phyloP scores from a whole-genome alignment of 2,888 invertebrate genomes.

The Andrena haemorrhoa region DNA sequence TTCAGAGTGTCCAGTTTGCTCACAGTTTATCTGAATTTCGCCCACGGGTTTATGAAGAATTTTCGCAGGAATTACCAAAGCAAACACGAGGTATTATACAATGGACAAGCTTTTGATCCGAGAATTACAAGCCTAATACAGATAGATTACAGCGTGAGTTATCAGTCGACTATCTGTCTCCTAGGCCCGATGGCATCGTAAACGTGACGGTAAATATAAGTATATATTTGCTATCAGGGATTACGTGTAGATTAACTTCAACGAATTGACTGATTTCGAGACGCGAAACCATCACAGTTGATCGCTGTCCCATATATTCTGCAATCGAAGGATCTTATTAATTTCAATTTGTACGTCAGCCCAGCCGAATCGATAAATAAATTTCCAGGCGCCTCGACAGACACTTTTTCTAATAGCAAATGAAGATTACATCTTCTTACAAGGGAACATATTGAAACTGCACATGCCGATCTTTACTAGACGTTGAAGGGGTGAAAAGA shows the following conservation, averaged over 20 bases:
- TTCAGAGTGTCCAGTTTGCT: neutral
- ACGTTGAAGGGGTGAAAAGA: too few relatives aligned
- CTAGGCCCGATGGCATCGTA: slow-evolving; percentile 10
- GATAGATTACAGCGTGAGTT: neutral
- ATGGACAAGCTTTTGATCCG: neutral
- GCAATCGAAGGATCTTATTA: neutral
- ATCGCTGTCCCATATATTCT: neutral
- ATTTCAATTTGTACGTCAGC: neutral
- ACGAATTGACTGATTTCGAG: neutral
- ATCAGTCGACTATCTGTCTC: neutral
- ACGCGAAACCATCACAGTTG: neutral
- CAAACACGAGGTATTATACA: neutral
- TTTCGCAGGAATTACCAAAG: neutral
- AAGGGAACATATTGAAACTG: too few relatives aligned
- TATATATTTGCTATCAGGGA: slow-evolving; percentile 21
- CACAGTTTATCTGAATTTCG: neutral
- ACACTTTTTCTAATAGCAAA: neutral
- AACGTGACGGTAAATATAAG: neutral
- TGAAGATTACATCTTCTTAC: neutral
- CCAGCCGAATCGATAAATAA: neutral
- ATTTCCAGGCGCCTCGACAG: neutral
- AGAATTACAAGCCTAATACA: neutral
- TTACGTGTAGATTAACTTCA: neutral
- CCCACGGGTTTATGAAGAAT: neutral
- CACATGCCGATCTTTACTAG: too few relatives aligned